phyloP scores from a whole-genome alignment of 2,113 vertebrate species.

The Pseudorhombus dupliciocellatus region DNA sequence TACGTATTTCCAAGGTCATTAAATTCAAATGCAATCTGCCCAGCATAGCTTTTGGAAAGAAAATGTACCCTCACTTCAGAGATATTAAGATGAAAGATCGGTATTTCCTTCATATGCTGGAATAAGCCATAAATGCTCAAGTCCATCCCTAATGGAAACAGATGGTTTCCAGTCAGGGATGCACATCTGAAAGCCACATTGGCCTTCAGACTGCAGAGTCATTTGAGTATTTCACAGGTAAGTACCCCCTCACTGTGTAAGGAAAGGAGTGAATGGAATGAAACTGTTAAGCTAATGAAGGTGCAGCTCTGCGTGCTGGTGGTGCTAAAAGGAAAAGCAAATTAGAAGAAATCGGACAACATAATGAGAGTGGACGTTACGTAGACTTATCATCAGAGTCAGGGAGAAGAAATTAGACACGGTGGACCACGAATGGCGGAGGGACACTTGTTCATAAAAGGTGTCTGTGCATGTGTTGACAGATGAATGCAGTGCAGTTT shows the following conservation, averaged over 20 bases:
- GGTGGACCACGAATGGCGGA: background rate
- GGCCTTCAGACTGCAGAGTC: constrained; percentile 37
- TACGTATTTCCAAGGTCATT: constrained; percentile 7
- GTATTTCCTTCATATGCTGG: background rate
- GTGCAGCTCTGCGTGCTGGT: background rate
- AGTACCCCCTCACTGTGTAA: constrained; percentile 19
- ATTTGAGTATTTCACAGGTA: constrained; percentile 37
- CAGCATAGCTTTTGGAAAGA: constrained; percentile 18
- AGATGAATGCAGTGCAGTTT: constrained; percentile 17
- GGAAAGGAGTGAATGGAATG: constrained; percentile 23
- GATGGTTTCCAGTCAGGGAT: constrained; percentile 34
- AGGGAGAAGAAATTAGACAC: constrained; percentile 3
- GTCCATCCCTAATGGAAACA: constrained; percentile 35
- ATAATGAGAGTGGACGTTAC: constrained; percentile 8
- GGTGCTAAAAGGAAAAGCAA: constrained; percentile 10
- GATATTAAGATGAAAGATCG: constrained; percentile 35
- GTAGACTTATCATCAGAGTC: constrained; percentile 22
- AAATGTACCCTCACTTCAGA: constrained; percentile 15
- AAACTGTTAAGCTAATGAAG: constrained; percentile 24
- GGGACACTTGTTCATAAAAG: constrained; percentile 13
- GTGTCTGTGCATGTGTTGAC: constrained; percentile 1
- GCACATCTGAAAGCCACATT: constrained; percentile 37
- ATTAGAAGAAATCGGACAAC: constrained; percentile 1
- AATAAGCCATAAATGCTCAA: constrained; percentile 39
- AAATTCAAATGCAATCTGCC: constrained; percentile 1